A percentile compares a stretch with the other conserved stretches of the same genome.
Conservation (phyloP, 2,113 vertebrate species). For the Daboia siamensis region DNA sequence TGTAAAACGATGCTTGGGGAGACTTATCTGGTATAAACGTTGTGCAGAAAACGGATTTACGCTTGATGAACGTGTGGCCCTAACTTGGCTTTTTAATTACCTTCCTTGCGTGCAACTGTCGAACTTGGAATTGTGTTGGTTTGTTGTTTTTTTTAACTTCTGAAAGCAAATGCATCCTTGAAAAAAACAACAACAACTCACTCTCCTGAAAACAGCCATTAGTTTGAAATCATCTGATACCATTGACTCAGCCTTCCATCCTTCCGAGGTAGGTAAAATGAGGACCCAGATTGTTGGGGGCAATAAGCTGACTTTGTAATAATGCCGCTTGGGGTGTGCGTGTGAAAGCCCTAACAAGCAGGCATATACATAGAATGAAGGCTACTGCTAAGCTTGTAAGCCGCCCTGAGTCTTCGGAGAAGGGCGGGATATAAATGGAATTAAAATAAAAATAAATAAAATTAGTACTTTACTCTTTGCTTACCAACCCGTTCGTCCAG, state of each 20-base stretch:
- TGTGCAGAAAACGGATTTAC: not conserved
- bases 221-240: not conserved
- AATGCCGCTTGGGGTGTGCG: too few relatives aligned
- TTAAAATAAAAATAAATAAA: too few relatives aligned
- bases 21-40: not conserved
- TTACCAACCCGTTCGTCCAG: too few relatives aligned
- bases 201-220: not conserved
- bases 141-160: not conserved
- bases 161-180: not conserved
- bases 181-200: not conserved
- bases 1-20: rapidly evolving
- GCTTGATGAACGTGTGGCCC: not conserved
- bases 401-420: too few relatives aligned
- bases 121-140: not conserved
- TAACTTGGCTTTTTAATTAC: not conserved
- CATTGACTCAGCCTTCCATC: too few relatives aligned
- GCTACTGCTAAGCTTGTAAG: too few relatives aligned
- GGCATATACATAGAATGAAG: too few relatives aligned
- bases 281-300: too few relatives aligned
- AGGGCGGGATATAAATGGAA: too few relatives aligned
- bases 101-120: not conserved
- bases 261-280: too few relatives aligned
- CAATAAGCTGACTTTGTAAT: too few relatives aligned
- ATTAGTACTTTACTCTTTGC: not conserved
- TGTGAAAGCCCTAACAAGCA: too few relatives aligned